phyloP scores from a whole-genome alignment of 2,888 invertebrate genomes.

The Synergus japonicus region DNA sequence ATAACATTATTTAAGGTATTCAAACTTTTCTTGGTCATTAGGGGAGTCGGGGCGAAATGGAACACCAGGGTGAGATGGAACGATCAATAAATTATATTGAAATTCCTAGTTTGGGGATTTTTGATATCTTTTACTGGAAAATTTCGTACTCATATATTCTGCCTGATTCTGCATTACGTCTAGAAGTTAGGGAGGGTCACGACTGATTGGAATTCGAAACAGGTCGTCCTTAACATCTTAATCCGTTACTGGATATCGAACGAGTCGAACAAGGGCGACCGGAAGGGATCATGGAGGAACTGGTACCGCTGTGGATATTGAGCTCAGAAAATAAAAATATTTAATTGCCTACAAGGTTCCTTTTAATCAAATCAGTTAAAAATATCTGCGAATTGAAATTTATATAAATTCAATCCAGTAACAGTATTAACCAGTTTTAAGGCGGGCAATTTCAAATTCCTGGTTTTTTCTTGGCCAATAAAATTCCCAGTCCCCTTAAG shows the following conservation, averaged over 20 bases:
- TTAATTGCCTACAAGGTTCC: not conserved
- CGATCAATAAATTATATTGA: too few relatives aligned
- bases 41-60: too few relatives aligned
- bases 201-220: conserved; percentile 37
- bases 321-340: conserved; percentile 16
- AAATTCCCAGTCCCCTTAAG: too few relatives aligned
- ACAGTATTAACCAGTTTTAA: not conserved
- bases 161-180: not conserved
- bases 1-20: not conserved
- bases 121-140: not conserved
- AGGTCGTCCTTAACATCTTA: conserved; percentile 38
- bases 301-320: conserved; percentile 1
- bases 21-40: not conserved
- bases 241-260: conserved; percentile 40
- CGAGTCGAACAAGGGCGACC: conserved; percentile 39
- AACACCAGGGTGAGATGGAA: too few relatives aligned
- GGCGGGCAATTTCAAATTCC: too few relatives aligned
- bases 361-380: not conserved
- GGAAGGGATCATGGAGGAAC: conserved; percentile 21
- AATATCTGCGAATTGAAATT: not conserved
- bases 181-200: conserved; percentile 33
- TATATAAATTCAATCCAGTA: not conserved
- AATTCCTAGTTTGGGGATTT: not conserved
- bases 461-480: too few relatives aligned
- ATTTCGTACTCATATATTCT: not conserved